Base-by-base conservation (phyloP, 2,797 vertebrate genomes). In the Triplophysa yarkandensis region DNA sequence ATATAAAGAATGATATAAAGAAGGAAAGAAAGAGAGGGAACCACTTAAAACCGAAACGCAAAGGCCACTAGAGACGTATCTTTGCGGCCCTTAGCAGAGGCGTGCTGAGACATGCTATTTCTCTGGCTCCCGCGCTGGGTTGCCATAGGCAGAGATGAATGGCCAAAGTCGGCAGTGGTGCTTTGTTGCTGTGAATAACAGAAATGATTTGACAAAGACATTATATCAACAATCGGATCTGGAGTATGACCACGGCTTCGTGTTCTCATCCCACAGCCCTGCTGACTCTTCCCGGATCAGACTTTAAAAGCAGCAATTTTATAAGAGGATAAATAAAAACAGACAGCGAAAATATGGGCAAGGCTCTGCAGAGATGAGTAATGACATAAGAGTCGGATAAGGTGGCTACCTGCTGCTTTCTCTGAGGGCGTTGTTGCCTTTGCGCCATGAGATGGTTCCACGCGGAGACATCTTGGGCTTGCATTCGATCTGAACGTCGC, bases 401-500 rank as follows among this genome's bases (percentile, higher is more conserved):
- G 72, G 34, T 23, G 57, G 30, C 89, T 95, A 99, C 97, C 96
- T 98, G 86, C 90, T 92, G 69, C 86, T 96, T 84, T 94, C 93
- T 85, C 76, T 85, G 1, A 98, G 86, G 30, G 92, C 78, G 76
- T 97, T 96, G 58, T 82, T 93, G 84, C 94, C 95, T 87, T 95
- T 98, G 84, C 93, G 93, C 97, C 97, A 99, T 16, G 90, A 92
- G 79, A 98, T 95, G 83, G 89, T 89, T 46, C 96, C 96, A 89
- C 92, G 93, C 3, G 97, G 97, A 81, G 96, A 98, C 86, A 98
- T 98, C 89, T 94, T 96, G 1, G 97, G 97, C 77, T 94, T 96
- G 85, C 97, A 98, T 82, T 98, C 95, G 16, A 99, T 93, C 82
- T 94, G 89, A 68, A 93, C 92, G 27, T 98, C 95, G 46, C 96